Conservation (phyloP, 1,140 invertebrate genomes). For the Diorhabda elongata region DNA sequence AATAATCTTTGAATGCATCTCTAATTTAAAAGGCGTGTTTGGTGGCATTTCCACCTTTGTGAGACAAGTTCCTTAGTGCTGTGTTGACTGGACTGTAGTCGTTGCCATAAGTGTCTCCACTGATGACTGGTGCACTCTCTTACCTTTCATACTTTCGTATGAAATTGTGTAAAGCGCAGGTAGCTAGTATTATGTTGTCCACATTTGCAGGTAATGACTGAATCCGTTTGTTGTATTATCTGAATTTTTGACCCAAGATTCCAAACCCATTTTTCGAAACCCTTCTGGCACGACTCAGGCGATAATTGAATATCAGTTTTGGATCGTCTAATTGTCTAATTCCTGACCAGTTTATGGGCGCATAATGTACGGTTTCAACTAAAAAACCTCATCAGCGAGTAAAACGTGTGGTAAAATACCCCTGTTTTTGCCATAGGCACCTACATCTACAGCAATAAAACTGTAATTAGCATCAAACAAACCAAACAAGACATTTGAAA, state of each 20-base stretch:
- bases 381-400: neutral
- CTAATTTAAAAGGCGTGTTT: constrained; percentile 14
- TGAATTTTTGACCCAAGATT: neutral
- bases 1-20: constrained; percentile 24
- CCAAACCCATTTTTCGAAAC: neutral
- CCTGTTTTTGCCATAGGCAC: neutral
- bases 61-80: neutral
- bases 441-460: neutral
- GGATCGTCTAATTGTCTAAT: neutral
- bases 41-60: neutral
- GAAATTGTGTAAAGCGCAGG: neutral
- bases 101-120: neutral
- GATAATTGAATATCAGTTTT: neutral
- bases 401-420: neutral
- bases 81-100: neutral
- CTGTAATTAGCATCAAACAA: neutral
- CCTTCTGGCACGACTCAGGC: neutral
- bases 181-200: neutral
- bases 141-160: neutral
- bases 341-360: neutral
- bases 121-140: neutral
- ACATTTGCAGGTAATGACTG: neutral
- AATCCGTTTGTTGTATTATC: neutral
- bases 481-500: neutral
- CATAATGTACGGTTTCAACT: neutral